Conservation (phyloP, 2,888 invertebrate genomes). For the Xestia rhomboidea region DNA sequence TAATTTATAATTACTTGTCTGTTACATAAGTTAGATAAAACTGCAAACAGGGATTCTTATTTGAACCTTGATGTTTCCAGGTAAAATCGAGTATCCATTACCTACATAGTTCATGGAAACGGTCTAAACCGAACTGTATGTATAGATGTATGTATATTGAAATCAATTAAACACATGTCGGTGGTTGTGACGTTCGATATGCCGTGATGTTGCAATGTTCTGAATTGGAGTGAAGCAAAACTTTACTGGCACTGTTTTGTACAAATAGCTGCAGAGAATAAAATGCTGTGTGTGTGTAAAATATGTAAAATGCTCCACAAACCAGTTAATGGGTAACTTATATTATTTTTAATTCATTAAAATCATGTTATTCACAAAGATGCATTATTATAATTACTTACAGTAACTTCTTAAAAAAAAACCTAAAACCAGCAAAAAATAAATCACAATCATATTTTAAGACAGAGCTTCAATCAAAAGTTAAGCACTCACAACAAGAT, state of each 20-base stretch:
- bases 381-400: too few relatives aligned
- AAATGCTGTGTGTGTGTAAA: too few relatives aligned
- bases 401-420: neutral
- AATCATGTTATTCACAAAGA: neutral
- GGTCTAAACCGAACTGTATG: neutral
- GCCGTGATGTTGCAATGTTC: neutral
- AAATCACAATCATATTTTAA: neutral
- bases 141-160: neutral
- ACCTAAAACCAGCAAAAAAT: neutral
- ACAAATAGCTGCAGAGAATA: too few relatives aligned
- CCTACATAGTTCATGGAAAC: neutral
- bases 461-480: neutral
- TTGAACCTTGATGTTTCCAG: neutral
- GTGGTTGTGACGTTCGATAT: neutral
- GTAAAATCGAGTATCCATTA: neutral
- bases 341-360: neutral
- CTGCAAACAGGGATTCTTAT: neutral
- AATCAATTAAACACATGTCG: slow-evolving; percentile 14
- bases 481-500: neutral
- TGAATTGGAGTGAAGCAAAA: neutral
- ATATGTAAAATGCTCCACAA: neutral
- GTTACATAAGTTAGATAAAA: neutral
- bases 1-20: too few relatives aligned
- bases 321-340: neutral
- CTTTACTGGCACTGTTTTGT: neutral